phyloP scores from a whole-genome alignment of 2,113 vertebrate species.

The Cercocebus atys region DNA sequence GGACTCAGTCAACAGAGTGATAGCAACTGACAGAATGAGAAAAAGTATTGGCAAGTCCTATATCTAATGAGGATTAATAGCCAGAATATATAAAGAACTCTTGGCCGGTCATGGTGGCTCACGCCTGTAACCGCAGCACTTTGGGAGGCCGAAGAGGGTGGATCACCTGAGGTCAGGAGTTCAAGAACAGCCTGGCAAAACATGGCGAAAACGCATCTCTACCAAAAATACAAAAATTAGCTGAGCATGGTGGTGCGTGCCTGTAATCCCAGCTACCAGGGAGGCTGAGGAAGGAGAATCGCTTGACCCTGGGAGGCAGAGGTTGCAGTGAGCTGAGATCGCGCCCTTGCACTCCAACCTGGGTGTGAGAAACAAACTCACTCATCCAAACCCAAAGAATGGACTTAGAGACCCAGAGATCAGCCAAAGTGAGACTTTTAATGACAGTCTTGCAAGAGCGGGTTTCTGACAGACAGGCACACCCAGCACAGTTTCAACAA shows the following conservation, averaged over 20 bases:
- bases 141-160: neutral
- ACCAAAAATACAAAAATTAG: neutral
- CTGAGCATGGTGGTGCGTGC: accelerated
- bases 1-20: neutral
- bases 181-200: neutral
- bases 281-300: neutral
- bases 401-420: too few relatives aligned
- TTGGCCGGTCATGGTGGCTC: too few relatives aligned
- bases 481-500: too few relatives aligned
- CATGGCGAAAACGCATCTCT: neutral
- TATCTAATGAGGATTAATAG: neutral
- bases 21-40: neutral
- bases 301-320: neutral
- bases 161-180: neutral
- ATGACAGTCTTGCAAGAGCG: too few relatives aligned
- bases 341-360: neutral
- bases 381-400: too few relatives aligned
- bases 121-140: neutral
- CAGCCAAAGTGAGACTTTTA: too few relatives aligned
- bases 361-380: too few relatives aligned
- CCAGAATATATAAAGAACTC: neutral
- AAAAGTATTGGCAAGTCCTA: neutral
- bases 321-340: neutral
- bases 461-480: too few relatives aligned
- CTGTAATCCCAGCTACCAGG: neutral